Conservation (phyloP, 2,113 vertebrate species). For the Petrocephalus microphthalmus region DNA sequence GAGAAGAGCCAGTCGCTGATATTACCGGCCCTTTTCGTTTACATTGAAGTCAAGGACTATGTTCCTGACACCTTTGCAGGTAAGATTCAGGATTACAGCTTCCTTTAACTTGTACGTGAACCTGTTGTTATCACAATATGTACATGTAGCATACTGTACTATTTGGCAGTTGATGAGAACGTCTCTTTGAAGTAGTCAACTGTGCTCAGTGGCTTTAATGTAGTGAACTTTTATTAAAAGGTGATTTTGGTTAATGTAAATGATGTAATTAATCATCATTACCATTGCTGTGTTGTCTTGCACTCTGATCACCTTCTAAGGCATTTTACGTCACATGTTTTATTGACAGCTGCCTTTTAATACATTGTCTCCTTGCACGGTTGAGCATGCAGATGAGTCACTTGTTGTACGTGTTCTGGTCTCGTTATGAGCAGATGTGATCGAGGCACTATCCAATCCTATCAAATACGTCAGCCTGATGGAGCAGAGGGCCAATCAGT, state of each 20-base stretch:
- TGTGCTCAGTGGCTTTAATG: not conserved
- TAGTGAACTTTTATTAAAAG: not conserved
- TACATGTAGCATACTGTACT: not conserved
- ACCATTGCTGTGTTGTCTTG: not conserved
- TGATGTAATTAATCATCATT: not conserved
- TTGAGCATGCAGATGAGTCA: not conserved
- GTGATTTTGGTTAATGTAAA: not conserved
- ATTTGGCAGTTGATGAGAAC: not conserved
- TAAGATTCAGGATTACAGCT: constrained; percentile 38
- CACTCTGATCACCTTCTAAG: not conserved
- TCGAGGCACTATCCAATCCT: constrained; percentile 96
- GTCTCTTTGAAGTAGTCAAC: not conserved
- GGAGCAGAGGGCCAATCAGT: constrained; percentile 92
- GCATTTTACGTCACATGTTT: not conserved
- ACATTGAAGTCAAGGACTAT: constrained; percentile 94
- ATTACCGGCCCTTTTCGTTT: constrained; percentile 85
- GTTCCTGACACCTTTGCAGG: constrained; percentile 96
- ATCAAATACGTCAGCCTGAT: constrained; percentile 92
- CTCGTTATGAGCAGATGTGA: constrained; percentile 72
- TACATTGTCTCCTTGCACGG: not conserved
- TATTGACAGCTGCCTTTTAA: not conserved
- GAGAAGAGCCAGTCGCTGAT: constrained; percentile 90
- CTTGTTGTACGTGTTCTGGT: not conserved
- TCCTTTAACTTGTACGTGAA: not conserved
- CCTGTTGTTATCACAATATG: not conserved